A percentile compares a stretch with the other conserved stretches of the same genome.
Conservation (phyloP, 1,140 invertebrate genomes). For the Saccostrea glomerata region DNA sequence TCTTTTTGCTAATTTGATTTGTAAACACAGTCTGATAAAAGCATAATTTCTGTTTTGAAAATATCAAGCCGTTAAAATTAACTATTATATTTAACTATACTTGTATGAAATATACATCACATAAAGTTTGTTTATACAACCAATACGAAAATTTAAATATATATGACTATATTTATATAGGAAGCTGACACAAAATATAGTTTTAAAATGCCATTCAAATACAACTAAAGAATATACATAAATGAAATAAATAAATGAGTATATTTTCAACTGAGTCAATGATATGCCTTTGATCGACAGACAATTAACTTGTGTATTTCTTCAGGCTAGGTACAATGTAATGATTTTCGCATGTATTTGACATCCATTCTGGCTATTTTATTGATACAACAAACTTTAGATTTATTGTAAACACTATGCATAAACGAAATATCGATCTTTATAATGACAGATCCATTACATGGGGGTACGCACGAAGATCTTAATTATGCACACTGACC, state of each 20-base stretch:
- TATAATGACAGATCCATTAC: neutral
- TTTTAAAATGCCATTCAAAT: no score
- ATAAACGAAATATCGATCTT: neutral
- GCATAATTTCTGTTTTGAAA: no score
- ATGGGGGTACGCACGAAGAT: neutral
- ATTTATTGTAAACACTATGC: neutral
- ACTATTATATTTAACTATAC: no score
- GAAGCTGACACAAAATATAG: no score
- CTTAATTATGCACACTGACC: neutral
- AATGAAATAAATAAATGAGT: neutral
- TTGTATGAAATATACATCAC: no score
- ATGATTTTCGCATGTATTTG: neutral
- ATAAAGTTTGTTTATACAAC: no score
- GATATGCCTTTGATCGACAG: neutral
- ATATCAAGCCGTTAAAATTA: no score
- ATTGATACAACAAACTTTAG: slow-evolving; percentile 7
- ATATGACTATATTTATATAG: no score
- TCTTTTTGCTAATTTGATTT: no score
- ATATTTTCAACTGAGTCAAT: neutral
- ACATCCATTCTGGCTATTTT: neutral
- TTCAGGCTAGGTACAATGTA: neutral
- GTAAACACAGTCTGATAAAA: no score
- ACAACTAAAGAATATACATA: no score
- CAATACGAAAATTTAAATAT: no score
- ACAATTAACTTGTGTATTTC: neutral